Conservation (phyloP, 37 sponge, comb jelly and placozoan genomes). For the Cliona cf. orientalis region DNA sequence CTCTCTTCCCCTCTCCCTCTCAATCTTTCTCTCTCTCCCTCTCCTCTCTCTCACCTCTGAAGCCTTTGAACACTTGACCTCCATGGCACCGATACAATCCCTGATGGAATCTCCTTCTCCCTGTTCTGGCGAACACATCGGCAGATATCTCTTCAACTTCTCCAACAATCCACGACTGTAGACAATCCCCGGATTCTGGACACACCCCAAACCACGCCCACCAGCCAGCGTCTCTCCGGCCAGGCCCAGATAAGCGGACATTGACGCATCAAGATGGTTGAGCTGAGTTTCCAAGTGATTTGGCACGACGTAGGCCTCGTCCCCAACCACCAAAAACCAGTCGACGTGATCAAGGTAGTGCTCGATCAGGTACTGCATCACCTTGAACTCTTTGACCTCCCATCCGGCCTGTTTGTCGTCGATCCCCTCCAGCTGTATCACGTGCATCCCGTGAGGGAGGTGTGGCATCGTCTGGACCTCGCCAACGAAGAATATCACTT, state of each 20-base stretch:
- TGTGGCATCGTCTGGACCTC: conserved; percentile 25
- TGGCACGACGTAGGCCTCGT: conserved; percentile 37
- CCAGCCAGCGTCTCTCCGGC: not conserved
- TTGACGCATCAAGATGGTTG: conserved; percentile 17
- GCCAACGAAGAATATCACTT: conserved; percentile 52
- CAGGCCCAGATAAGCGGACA: conserved; percentile 38
- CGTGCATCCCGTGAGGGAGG: conserved; percentile 55
- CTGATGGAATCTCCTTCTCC: conserved; percentile 21
- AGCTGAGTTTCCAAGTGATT: conserved; percentile 18
- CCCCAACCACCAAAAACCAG: conserved; percentile 60
- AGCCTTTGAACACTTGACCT: conserved; percentile 47
- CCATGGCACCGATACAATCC: conserved; percentile 30
- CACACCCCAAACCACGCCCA: conserved; percentile 3
- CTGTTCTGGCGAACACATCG: conserved; percentile 41
- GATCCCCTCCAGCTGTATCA: conserved; percentile 46
- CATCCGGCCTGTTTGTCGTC: conserved; percentile 43
- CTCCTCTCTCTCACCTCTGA: conserved; percentile 35
- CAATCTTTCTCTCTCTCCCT: not conserved
- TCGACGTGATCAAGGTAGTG: conserved; percentile 34
- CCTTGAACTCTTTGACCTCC: conserved; percentile 42
- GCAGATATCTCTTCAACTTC: conserved; percentile 34
- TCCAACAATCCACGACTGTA: conserved; percentile 44
- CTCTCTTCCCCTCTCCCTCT: not conserved
- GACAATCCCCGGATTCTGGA: conserved; percentile 21
- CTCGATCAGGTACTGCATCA: conserved; percentile 41